Evolutionary conservation across 2,797 vertebrate genomes (phyloP).

Genomic region (Liasis olivaceus): DNA sequence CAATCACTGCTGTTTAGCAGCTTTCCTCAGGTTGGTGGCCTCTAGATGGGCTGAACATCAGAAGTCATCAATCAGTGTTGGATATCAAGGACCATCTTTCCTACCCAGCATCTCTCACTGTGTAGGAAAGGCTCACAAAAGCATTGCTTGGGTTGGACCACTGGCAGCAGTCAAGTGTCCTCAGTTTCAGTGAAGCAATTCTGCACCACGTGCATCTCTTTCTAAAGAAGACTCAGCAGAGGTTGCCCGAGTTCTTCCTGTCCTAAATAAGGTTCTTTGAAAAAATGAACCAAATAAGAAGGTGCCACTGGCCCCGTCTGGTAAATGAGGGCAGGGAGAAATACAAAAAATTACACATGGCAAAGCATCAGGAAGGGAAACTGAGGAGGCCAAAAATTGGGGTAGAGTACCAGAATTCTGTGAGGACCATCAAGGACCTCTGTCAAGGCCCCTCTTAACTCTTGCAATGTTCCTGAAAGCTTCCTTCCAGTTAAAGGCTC

Average conservation of each 20-base stretch:
- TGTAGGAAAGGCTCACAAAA: neutral
- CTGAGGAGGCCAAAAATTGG: neutral
- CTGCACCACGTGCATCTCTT: neutral
- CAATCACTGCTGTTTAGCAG: neutral
- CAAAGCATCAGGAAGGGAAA: neutral
- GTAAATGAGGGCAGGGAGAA: neutral
- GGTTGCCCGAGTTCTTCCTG: neutral
- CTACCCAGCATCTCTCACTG: neutral
- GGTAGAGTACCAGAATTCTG: neutral
- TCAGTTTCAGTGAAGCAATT: neutral
- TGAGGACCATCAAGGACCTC: neutral
- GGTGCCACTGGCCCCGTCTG: neutral
- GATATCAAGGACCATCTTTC: neutral
- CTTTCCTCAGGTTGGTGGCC: neutral
- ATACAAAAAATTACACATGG: neutral
- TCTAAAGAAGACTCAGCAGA: neutral
- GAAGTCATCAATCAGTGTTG: neutral
- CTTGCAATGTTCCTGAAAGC: no score
- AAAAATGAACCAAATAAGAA: neutral
- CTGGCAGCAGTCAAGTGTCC: neutral
- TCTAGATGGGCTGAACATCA: neutral
- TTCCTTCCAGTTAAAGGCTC: neutral
- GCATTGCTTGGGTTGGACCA: neutral
- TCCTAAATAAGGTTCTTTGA: neutral
- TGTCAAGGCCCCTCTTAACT: neutral